Evolutionary conservation across 1,140 invertebrate genomes (phyloP).

Genomic region (Solenopsis fugax): DNA sequence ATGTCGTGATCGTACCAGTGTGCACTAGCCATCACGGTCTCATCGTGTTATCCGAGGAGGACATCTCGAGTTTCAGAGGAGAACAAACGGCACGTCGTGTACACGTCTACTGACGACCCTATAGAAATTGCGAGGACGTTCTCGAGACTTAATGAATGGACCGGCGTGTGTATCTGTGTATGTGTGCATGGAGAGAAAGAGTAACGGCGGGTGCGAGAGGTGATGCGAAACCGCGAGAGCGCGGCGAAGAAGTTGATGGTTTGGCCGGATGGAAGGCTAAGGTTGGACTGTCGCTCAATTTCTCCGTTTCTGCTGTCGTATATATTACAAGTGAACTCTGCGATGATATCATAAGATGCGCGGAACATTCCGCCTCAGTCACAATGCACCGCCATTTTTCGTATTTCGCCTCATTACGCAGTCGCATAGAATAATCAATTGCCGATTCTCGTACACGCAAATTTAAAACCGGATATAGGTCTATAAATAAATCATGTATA

Average conservation of each 20-base stretch:
- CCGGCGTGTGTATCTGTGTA: neutral
- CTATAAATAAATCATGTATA: conserved; percentile 18
- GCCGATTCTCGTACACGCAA: neutral
- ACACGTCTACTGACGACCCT: conserved; percentile 77
- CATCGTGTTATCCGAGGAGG: conserved; percentile 78
- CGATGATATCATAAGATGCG: conserved; percentile 55
- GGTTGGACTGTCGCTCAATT: conserved; percentile 71
- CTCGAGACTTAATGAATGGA: conserved; percentile 80
- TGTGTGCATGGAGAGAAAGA: conserved; percentile 43
- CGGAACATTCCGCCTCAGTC: conserved; percentile 26
- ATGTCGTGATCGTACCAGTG: conserved; percentile 18
- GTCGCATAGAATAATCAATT: neutral
- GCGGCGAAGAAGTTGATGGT: conserved; percentile 54
- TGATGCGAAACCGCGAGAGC: neutral
- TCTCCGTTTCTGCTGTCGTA: conserved; percentile 48
- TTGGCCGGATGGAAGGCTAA: conserved; percentile 60
- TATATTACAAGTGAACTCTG: conserved; percentile 50
- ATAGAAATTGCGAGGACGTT: conserved; percentile 77
- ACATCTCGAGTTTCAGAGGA: conserved; percentile 81
- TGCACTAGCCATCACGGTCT: conserved; percentile 56
- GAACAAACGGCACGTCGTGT: conserved; percentile 81
- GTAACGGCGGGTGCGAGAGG: conserved; percentile 28
- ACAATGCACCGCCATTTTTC: neutral
- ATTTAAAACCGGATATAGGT: neutral
- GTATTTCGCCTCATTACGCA: neutral